phyloP scores from a whole-genome alignment of 2,888 invertebrate genomes.

The Mythimna lalbum region DNA sequence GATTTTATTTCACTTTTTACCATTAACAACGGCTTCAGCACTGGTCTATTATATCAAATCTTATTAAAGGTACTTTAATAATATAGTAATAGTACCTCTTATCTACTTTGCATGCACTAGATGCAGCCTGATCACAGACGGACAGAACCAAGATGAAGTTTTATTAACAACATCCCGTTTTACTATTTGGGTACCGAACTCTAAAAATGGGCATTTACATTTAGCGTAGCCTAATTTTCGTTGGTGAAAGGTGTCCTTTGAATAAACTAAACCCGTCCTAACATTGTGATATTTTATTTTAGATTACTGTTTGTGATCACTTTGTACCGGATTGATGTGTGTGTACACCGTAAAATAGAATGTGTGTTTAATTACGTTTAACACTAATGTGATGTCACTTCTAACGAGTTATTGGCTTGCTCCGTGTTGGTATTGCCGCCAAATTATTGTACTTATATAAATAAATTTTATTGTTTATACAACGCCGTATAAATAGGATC shows the following conservation, averaged over 20 bases:
- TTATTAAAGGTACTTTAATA: conserved; percentile 2
- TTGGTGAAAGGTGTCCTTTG: neutral
- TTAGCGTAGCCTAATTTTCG: neutral
- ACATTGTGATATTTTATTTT: neutral
- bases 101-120: too few relatives aligned
- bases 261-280: conserved; percentile 1
- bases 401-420: neutral
- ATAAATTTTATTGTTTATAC: too few relatives aligned
- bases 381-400: neutral
- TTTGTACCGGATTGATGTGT: conserved; percentile 1
- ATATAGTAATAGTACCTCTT: neutral
- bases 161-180: too few relatives aligned
- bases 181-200: too few relatives aligned
- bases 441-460: too few relatives aligned
- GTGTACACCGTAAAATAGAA: conserved; percentile 24
- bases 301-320: conserved; percentile 9
- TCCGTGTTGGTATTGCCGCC: neutral
- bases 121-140: too few relatives aligned
- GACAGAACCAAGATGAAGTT: too few relatives aligned
- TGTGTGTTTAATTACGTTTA: conserved; percentile 10
- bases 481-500: too few relatives aligned
- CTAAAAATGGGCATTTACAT: too few relatives aligned
- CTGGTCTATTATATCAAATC: neutral
- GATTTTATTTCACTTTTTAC: too few relatives aligned
- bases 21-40: too few relatives aligned